phyloP scores from a whole-genome alignment of 2,888 invertebrate genomes.

The Graphium colonna region DNA sequence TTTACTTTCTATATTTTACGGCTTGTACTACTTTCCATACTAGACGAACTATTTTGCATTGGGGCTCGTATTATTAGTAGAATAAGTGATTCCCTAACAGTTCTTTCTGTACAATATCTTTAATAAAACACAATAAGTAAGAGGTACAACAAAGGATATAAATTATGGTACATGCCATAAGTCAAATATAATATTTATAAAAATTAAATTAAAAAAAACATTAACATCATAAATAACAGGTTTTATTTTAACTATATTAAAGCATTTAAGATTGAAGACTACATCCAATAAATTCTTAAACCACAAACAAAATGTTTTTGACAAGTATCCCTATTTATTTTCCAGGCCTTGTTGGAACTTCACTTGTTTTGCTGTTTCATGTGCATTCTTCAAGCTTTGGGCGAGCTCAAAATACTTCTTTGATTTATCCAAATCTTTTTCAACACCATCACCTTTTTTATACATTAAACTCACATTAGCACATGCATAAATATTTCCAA shows the following conservation, averaged over 20 bases:
- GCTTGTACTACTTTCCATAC: too few relatives aligned
- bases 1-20: too few relatives aligned
- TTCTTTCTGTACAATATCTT: too few relatives aligned
- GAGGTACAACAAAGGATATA: too few relatives aligned
- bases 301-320: not conserved
- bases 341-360: conserved; percentile 80
- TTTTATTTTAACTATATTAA: not conserved
- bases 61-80: too few relatives aligned
- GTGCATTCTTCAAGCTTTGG: conserved; percentile 84
- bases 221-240: not conserved
- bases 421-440: conserved; percentile 84
- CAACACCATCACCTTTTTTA: conserved; percentile 89
- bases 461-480: conserved; percentile 95
- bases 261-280: not conserved
- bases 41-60: too few relatives aligned
- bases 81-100: too few relatives aligned
- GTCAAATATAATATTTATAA: too few relatives aligned
- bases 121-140: too few relatives aligned
- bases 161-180: too few relatives aligned
- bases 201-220: too few relatives aligned
- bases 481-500: conserved; percentile 92
- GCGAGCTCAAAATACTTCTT: conserved; percentile 87
- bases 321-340: conserved; percentile 4
- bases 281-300: too few relatives aligned
- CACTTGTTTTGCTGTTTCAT: conserved; percentile 73